A percentile compares a stretch with the other conserved stretches of the same genome.
Conservation (phyloP, 1,140 invertebrate genomes). For the Drosophila micromelanica region DNA sequence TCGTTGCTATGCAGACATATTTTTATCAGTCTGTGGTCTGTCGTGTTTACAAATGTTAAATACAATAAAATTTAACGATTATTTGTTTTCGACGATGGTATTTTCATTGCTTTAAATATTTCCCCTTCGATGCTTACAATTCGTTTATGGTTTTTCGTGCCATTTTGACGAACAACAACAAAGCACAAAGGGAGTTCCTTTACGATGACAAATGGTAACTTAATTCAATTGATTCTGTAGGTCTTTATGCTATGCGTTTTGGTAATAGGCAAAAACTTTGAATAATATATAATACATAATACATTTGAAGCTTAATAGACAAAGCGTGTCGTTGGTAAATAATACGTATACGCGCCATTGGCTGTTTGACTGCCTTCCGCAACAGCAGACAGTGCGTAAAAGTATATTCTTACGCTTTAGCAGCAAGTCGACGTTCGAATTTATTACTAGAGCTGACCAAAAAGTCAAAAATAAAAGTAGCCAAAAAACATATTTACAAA, state of each 20-base stretch:
- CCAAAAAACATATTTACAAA: conserved; percentile 41
- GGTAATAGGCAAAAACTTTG: conserved; percentile 31
- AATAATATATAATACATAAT: not conserved
- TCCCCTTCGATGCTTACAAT: conserved; percentile 40
- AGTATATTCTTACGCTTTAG: conserved; percentile 5
- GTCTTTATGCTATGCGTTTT: conserved; percentile 37
- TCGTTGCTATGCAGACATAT: conserved; percentile 5
- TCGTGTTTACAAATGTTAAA: conserved; percentile 48
- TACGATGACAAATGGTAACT: conserved; percentile 58
- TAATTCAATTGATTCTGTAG: conserved; percentile 48
- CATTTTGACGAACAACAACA: conserved; percentile 23
- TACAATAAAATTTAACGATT: conserved; percentile 60
- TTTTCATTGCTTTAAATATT: conserved; percentile 62
- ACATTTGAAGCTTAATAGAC: not conserved
- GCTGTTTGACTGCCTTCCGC: not conserved
- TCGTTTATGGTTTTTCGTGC: conserved; percentile 55
- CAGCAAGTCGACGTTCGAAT: conserved; percentile 55
- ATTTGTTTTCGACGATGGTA: conserved; percentile 56
- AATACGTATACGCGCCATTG: conserved; percentile 38
- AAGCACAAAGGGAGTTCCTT: conserved; percentile 12
- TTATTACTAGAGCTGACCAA: conserved; percentile 60
- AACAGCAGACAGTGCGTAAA: conserved; percentile 7
- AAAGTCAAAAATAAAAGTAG: conserved; percentile 39
- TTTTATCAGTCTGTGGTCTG: conserved; percentile 10
- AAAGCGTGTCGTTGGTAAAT: conserved; percentile 9